Base-by-base conservation (phyloP, 2,888 invertebrate species). In the Troides oblongomaculatus region DNA sequence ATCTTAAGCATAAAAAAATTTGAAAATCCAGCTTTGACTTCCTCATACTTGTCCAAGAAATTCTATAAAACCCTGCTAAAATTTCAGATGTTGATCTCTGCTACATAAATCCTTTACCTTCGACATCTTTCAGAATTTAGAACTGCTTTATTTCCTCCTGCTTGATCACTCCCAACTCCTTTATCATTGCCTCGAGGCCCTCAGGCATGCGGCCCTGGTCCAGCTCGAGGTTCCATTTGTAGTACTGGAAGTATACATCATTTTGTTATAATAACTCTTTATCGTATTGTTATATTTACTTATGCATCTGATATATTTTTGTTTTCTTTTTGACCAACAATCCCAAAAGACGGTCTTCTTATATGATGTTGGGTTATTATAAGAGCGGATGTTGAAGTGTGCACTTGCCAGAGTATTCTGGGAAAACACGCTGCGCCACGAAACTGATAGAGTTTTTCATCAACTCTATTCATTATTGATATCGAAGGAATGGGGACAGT, bases 191-290 rank as follows among this genome's bases (percentile, higher is more conserved):
- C 78, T 96, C 95, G 75, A 97, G 93, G 61, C 96, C 96, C 75
- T 97, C 97, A 5, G 97, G 97, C 77, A 96, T 93, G 72, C 93
- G 93, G 59, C 97, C 97, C 79, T 96, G 96, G 80, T 97, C 97
- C 75, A 98, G 86, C 78, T 97, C 97, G 79, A 94, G 93, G 76
- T 95, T 95, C 96, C 97, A 97, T 82, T 94, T 94, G 81, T 95
- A 95, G 86, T 96, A 97, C 97, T 97, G 92, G 62, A 94, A 94
- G 81, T 25, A 17, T 66, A 63, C 36, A 8, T 36, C 36, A 8
- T 5, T 36, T 7, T 36, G 36, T 36, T 36, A 36, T 36, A 7
- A 8, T 36, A 36, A 36, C 36, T 36, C 36, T 7, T 39, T 39
- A 39, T 10, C 8, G 10, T 10, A 39, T 39, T 39, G 39, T 8